Percentiles rank a stretch among this genome's conserved stretches.
Evolutionary conservation across 2,797 vertebrate species (phyloP).

Genomic region (Enteromius fasciolatus): DNA sequence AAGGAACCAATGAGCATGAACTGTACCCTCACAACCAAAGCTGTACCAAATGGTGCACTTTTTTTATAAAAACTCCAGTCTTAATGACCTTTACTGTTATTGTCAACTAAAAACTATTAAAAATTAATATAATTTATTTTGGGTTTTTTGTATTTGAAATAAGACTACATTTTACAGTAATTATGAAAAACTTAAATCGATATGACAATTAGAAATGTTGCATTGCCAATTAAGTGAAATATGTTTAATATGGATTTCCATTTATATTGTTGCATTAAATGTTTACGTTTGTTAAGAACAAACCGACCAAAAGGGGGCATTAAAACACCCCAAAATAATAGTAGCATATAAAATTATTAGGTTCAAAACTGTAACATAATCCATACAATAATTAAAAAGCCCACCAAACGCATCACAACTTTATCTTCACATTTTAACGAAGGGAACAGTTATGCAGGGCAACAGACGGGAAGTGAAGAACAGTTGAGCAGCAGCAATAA

Average conservation of each 20-base stretch:
- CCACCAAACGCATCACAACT: neutral
- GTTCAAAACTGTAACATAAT: neutral
- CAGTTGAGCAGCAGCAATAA: neutral
- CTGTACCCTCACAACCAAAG: neutral
- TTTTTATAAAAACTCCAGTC: constrained; percentile 3
- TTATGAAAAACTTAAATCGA: neutral
- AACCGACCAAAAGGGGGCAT: neutral
- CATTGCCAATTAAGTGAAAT: neutral
- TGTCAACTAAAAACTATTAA: neutral
- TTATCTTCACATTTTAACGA: neutral
- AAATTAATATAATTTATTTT: neutral
- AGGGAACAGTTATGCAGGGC: neutral
- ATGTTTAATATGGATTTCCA: neutral
- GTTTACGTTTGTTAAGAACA: neutral
- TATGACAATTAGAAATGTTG: neutral
- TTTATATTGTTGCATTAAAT: neutral
- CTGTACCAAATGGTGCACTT: neutral
- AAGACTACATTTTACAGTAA: neutral
- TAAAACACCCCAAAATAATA: neutral
- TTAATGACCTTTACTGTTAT: neutral
- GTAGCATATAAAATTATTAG: neutral
- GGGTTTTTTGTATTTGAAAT: too few species aligned
- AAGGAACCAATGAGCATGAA: neutral
- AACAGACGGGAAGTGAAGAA: neutral
- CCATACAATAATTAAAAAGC: neutral